Conservation (phyloP, 2,888 invertebrate species). For the Synanthedon andrenaeformis region DNA sequence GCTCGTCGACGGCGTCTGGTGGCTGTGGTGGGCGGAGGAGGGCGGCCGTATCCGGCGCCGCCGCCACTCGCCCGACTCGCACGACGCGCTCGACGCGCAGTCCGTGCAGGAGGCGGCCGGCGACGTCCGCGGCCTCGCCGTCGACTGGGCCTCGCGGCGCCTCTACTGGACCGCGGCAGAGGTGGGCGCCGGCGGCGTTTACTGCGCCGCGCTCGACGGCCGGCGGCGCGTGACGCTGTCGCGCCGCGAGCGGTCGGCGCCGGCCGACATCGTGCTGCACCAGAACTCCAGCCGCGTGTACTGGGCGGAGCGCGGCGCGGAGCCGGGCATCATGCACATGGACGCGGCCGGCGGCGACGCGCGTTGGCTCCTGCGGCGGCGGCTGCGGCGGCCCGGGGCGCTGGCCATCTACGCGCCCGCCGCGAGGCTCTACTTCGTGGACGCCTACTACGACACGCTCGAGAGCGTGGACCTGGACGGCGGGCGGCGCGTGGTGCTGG, state of each 20-base stretch:
- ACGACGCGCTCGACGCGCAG: conserved; percentile 5
- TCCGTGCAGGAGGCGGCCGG: conserved; percentile 65
- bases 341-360: conserved; percentile 73
- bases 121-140: conserved; percentile 78
- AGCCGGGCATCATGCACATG: conserved; percentile 73
- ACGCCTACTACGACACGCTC: conserved; percentile 80
- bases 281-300: conserved; percentile 76
- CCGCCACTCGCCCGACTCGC: conserved; percentile 7
- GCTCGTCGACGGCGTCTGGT: conserved; percentile 30
- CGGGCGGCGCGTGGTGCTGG: conserved; percentile 61
- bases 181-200: conserved; percentile 32
- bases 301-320: conserved; percentile 79
- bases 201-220: conserved; percentile 70
- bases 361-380: conserved; percentile 68
- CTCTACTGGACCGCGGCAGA: conserved; percentile 76
- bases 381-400: conserved; percentile 80
- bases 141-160: conserved; percentile 77
- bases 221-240: conserved; percentile 66
- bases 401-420: conserved; percentile 81
- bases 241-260: conserved; percentile 66
- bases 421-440: conserved; percentile 85
- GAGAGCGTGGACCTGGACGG: conserved; percentile 79
- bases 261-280: conserved; percentile 78
- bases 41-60: conserved; percentile 23
- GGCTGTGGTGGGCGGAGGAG: conserved; percentile 45